These are phyloP conservation scores for Acanthosepion lycidas DNA, from an alignment of 2,888 invertebrate species.

Conservation along the genomic window DNA sequence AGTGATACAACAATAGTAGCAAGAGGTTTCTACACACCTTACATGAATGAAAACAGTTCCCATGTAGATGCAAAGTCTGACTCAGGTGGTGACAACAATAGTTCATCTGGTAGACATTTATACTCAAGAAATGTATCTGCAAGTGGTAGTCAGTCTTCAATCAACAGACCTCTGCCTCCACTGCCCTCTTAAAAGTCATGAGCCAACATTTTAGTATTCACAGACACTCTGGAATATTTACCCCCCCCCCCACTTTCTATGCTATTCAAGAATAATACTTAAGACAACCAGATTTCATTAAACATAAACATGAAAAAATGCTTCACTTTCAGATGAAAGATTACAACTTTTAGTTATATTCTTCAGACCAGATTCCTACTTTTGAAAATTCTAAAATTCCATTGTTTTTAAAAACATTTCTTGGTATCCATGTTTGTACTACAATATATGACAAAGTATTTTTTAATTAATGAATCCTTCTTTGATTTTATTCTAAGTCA, in stretches of 20 bases:
- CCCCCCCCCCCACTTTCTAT: neutral
- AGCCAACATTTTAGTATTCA: neutral
- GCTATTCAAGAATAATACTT: neutral
- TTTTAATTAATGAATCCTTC: neutral
- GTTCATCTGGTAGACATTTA: constrained; percentile 13
- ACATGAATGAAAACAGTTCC: constrained; percentile 20
- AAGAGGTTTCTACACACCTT: constrained; percentile 20
- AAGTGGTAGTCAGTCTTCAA: constrained; percentile 33
- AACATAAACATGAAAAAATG: neutral
- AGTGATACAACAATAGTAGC: constrained; percentile 23
- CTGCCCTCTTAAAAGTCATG: neutral
- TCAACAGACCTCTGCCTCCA: neutral
- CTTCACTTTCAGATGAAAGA: neutral
- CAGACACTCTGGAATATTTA: neutral
- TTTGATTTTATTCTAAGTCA: neutral
- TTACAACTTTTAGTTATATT: neutral
- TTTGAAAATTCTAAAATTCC: neutral
- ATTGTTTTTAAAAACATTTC: neutral
- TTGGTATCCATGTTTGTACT: neutral
- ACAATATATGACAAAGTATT: neutral
- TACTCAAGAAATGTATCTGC: neutral
- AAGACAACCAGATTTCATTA: neutral
- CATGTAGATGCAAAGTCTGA: neutral
- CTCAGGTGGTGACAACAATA: neutral
- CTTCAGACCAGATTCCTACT: neutral